These are phyloP conservation scores for Liasis olivaceus DNA, from an alignment of 2,797 vertebrate genomes.

Conservation along the genomic window DNA sequence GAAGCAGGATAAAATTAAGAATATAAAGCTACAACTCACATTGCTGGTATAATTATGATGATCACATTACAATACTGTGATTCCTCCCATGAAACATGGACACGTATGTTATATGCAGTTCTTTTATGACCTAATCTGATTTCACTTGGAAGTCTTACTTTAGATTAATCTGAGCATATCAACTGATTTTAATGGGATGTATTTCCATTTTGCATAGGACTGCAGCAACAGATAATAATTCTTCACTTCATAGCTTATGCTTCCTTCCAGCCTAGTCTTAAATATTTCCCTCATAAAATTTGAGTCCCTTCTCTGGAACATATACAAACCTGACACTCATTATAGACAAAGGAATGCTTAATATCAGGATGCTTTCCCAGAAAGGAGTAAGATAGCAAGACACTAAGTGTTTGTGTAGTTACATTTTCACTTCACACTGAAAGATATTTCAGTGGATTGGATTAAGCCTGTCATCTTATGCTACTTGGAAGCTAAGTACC, in stretches of 20 bases:
- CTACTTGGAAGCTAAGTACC: constrained; percentile 10
- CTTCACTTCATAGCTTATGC: background rate
- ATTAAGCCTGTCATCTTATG: constrained; percentile 20
- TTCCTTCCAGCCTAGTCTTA: background rate
- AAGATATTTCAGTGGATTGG: constrained; percentile 6
- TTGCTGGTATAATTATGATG: background rate
- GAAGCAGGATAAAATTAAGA: background rate
- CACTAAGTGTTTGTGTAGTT: background rate
- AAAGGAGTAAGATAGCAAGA: background rate
- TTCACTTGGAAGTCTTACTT: background rate
- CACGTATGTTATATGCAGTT: background rate
- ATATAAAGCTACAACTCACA: background rate
- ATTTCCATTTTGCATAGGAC: background rate
- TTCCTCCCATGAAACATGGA: background rate
- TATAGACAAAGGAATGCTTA: constrained; percentile 17
- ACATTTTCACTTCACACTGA: constrained; percentile 3
- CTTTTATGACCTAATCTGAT: background rate
- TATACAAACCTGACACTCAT: background rate
- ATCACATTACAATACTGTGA: background rate
- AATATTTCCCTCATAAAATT: background rate
- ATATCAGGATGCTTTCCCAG: constrained; percentile 11
- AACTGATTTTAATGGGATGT: background rate
- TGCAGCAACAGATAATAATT: background rate
- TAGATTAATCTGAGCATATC: background rate
- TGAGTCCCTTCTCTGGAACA: background rate